Evolutionary conservation across 2,888 invertebrate species (phyloP).

Genomic region (Trachelus iudaicus): DNA sequence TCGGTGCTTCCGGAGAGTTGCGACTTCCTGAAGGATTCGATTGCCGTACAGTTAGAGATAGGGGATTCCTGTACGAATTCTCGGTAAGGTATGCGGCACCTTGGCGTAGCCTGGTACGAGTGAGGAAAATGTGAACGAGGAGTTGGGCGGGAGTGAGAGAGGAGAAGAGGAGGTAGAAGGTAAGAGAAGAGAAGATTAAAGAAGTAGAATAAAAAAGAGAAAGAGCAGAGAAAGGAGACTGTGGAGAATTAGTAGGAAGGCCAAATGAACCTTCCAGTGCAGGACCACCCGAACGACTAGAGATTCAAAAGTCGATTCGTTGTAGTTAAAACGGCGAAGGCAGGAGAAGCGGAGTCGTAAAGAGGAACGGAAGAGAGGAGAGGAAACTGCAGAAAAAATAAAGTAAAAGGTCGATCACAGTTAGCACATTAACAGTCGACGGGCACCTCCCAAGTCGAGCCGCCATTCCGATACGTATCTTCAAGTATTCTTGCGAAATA

Average conservation of each 20-base stretch:
- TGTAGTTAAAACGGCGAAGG: neutral
- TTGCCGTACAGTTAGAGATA: neutral
- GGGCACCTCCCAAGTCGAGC: neutral
- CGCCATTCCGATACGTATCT: conserved; percentile 1
- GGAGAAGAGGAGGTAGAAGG: conserved; percentile 31
- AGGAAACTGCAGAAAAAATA: neutral
- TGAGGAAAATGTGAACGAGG: neutral
- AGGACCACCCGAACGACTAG: neutral
- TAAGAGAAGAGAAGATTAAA: conserved; percentile 37
- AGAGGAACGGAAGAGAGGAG: neutral
- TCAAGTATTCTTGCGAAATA: conserved; percentile 1
- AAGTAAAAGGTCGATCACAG: neutral
- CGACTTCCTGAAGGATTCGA: neutral
- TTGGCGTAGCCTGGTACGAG: neutral
- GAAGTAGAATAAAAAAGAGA: neutral
- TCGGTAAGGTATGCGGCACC: neutral
- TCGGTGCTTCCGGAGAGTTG: neutral
- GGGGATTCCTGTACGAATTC: neutral
- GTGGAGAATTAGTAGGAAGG: neutral
- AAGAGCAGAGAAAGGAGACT: neutral
- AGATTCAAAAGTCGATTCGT: neutral
- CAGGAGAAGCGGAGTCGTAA: neutral
- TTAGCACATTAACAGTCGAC: conserved; percentile 2
- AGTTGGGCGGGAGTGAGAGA: conserved; percentile 21
- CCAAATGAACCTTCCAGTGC: neutral